Evolutionary conservation across 1,140 invertebrate genomes (phyloP), one percentile per base, ranked within the genome.

Genomic region (Nixonia krombeini): DNA sequence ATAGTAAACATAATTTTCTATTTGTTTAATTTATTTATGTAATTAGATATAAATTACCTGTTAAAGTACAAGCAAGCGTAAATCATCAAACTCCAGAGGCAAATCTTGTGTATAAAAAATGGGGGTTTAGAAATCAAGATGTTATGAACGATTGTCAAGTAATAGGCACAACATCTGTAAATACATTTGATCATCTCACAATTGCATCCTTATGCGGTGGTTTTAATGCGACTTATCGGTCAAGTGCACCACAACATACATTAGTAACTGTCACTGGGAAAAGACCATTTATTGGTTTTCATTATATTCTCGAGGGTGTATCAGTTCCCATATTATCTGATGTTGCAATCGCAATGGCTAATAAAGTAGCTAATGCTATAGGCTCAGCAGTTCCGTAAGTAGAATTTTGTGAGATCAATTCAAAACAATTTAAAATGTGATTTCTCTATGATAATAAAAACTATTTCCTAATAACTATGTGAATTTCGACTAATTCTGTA

Each of bases 281-380:
- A 21, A 89, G 91, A 69, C 96, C 96, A 1, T 98, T 90, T 83
- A 72, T 96, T 63, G 94, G 92, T 8, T 96, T 96, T 82, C 94
- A 96, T 84, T 93, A 94, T 84, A 94, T 94, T 16, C 85, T 95
- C 23, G 95, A 97, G 89, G 95, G 94, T 63, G 89, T 91, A 49
- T 86, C 89, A 59, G 88, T 88, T 21, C 90, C 90, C 29, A 87
- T 91, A 21, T 87, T 94, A 35, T 91, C 90, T 57, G 94, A 97
- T 83, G 93, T 98, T 25, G 95, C 95, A 0, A 91, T 93, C 78
- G 94, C 93, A 56, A 92, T 97, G 55, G 94, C 95, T 10, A 92
- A 89, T 66, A 96, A 96, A 88, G 87, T 97, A 9, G 95, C 93
- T 76, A 93, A 90, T 55, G 89, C 88, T 44, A 82, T 92, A 37